These are phyloP conservation scores for Lycia hirtaria DNA, from an alignment of 2,888 invertebrate genomes.

Conservation along the genomic window DNA sequence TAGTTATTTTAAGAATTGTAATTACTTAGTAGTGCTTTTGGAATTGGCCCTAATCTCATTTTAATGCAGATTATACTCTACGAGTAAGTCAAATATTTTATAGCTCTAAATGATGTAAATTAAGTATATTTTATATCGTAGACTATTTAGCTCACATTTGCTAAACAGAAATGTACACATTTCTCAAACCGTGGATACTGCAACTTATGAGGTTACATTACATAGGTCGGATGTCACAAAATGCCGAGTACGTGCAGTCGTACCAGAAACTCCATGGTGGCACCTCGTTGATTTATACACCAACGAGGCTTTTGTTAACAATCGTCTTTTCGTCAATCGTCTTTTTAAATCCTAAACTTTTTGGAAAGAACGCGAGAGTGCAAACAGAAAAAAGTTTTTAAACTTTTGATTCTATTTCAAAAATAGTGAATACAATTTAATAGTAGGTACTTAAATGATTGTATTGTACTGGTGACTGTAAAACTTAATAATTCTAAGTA, in stretches of 20 bases:
- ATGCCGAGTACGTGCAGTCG: conserved; percentile 39
- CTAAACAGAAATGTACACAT: conserved; percentile 19
- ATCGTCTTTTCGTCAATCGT: no score
- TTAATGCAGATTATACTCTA: no score
- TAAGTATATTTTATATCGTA: background rate
- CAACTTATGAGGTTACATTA: conserved; percentile 30
- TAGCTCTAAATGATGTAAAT: background rate
- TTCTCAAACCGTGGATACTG: conserved; percentile 27
- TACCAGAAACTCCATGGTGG: conserved; percentile 32
- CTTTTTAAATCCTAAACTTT: no score
- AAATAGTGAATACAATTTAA: no score
- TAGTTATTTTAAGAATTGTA: no score
- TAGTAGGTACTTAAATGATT: no score
- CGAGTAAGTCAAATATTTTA: no score
- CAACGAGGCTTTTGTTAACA: conserved; percentile 19
- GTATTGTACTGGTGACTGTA: no score
- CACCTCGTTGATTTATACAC: conserved; percentile 31
- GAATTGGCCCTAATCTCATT: no score
- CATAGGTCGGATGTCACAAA: conserved; percentile 44
- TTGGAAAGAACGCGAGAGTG: conserved; percentile 24
- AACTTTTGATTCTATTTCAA: no score
- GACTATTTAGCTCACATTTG: background rate
- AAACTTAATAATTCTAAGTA: no score
- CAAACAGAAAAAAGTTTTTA: background rate
- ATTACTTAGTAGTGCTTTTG: no score